Base-by-base conservation (phyloP, 2,113 vertebrate genomes). In the Baryphthengus martii region DNA sequence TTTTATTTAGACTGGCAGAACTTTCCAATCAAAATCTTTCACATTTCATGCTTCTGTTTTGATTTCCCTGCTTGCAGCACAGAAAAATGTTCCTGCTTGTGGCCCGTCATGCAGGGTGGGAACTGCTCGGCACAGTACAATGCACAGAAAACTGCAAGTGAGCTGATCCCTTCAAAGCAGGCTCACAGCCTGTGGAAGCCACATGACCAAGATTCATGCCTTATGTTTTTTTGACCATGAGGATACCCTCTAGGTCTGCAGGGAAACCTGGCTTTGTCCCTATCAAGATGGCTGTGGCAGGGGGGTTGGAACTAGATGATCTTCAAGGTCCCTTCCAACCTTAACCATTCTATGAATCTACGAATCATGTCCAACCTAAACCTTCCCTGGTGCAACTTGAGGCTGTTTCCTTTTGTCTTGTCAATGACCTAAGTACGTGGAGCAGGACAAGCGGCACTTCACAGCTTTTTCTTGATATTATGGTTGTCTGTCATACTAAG, bases 181-280 rank as follows among this genome's bases (percentile, higher is more conserved):
- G 15, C 33, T n/a, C 25, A 3, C 0, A 0, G 44, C 3, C 24
- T 28, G 47, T 8, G 20, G 52, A 59, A 44, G 47, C 14, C 2
- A 6, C 17, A 6, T 11, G 11, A 20, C 9, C 52, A 33, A 39
- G 18, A 47, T 13, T 55, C 33, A 16, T 11, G 42, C 39, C 17
- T 58, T 17, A 9, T 1, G 26, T 28, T 12, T 13, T 40, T 59
- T 39, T 71, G 77, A 37, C 56, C 1, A 0, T 28, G n/a, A 63
- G 8, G 42, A 18, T 11, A n/a, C 10, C 20, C n/a, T 83, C 0
- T 1, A 45, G 12, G 16, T 47, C 68, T 44, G 49, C 28, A 61
- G 59, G 49, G 31, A 67, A 26, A 37, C 11, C n/a, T 66, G 37
- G 6, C 4, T 45, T 24, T 58, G 10, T 17, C 28, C 79, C 18